These are phyloP conservation scores for Macaria liturata DNA, from an alignment of 2,888 invertebrate species.

Conservation along the genomic window DNA sequence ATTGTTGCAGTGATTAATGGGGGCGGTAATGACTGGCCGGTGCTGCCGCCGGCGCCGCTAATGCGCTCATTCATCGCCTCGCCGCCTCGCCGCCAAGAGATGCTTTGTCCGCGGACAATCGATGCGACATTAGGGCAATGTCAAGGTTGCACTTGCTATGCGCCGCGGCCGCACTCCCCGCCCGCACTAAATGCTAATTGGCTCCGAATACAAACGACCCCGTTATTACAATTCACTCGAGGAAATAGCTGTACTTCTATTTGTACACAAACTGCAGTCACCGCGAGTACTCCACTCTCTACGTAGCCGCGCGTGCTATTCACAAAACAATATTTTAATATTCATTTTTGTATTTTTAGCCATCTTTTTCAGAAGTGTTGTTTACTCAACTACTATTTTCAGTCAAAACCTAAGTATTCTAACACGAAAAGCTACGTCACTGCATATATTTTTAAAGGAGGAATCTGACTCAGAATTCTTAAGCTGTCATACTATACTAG, in stretches of 20 bases:
- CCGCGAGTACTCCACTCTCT: too few species aligned
- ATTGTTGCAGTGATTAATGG: conserved; percentile 84
- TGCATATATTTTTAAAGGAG: too few species aligned
- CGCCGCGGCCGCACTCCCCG: conserved; percentile 46
- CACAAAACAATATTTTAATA: too few species aligned
- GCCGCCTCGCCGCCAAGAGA: conserved; percentile 70
- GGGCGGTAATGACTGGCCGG: conserved; percentile 79
- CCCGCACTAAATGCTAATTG: conserved; percentile 61
- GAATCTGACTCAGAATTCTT: too few species aligned
- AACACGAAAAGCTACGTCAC: too few species aligned
- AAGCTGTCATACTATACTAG: too few species aligned
- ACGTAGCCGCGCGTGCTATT: too few species aligned
- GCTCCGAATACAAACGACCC: conserved; percentile 54
- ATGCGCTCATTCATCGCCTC: conserved; percentile 79
- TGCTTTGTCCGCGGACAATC: conserved; percentile 75
- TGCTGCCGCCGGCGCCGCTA: conserved; percentile 60
- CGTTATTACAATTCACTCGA: conserved; percentile 44
- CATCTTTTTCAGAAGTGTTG: too few species aligned
- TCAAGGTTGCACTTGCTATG: conserved; percentile 79
- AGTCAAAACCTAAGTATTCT: too few species aligned
- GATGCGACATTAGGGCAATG: conserved; percentile 78
- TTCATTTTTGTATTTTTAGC: too few species aligned
- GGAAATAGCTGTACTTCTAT: conserved; percentile 29
- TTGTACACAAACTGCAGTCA: conserved; percentile 18
- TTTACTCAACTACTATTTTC: too few species aligned